Base-by-base conservation (phyloP, 1,140 invertebrate genomes). In the Mylabris phalerata region DNA sequence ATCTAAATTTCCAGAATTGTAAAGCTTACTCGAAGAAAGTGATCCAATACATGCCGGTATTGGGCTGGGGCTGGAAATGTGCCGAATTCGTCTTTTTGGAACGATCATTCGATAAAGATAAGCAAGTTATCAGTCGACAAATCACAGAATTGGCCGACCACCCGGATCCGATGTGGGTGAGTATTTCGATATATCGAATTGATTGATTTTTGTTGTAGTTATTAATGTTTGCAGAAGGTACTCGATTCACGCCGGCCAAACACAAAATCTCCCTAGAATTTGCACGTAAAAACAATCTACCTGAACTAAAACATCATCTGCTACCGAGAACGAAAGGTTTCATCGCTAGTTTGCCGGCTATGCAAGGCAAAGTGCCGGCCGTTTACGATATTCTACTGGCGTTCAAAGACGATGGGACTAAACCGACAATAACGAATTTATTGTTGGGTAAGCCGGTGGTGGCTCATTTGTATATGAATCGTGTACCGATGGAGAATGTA, bases 11-110 rank as follows among this genome's bases (percentile, higher is more conserved):
- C 83, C 68, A 93, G 90, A 93, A 93, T 74, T 93, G 91, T 63
- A 97, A 97, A 82, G 90, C 93, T 7, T 95, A 93, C 78, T 91
- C 91, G 5, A 98, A 98, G 78, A 92, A 95, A 74, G 85, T 87
- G 4, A 86, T 97, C 64, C 84, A 89, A 63, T 95, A 91, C 70
- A 80, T 98, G 57, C 95, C 95, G n/a, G 85, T 93, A 4, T 82
- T 97, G 61, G 95, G 95, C 48, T 98, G 94, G 93, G 85, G 87
- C 58, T 98, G 93, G 93, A 89, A 90, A 77, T 93, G 95, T 75
- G 88, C 87, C 4, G 94, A 97, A 74, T 89, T 87, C 76, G 88
- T 96, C 57, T 97, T 97, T 76, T 77, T 98, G 32, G 90, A 95
- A 73, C 83, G 95, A 65, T 89, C 88, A 64, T 97, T 88, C 82